phyloP scores from a whole-genome alignment of 2,888 invertebrate species.

The Pomacea canaliculata region DNA sequence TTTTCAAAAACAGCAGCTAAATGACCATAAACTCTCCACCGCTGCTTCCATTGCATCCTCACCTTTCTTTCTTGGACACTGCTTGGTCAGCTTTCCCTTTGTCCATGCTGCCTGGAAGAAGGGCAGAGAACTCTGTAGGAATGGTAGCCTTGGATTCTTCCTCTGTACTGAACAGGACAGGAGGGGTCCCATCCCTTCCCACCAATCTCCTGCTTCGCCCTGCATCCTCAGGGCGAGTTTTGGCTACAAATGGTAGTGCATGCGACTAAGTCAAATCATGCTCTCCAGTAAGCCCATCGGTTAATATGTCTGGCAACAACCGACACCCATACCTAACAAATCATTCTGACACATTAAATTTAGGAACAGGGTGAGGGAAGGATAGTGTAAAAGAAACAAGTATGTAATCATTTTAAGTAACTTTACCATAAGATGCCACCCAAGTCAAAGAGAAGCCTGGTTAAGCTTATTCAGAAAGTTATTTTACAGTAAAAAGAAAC shows the following conservation, averaged over 20 bases:
- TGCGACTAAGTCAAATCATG: slow-evolving; percentile 1
- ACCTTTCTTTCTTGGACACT: slow-evolving; percentile 23
- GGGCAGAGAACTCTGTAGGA: slow-evolving; percentile 64
- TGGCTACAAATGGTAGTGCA: slow-evolving; percentile 21
- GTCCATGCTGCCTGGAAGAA: slow-evolving; percentile 45
- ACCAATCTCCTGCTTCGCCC: slow-evolving; percentile 26
- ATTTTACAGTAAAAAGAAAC: too few relatives aligned
- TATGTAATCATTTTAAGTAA: too few relatives aligned
- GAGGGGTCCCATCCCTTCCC: slow-evolving; percentile 23
- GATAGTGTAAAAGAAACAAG: too few relatives aligned
- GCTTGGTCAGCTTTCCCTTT: slow-evolving; percentile 14
- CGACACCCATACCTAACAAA: too few relatives aligned
- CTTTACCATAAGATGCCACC: not conserved
- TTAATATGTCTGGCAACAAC: too few relatives aligned
- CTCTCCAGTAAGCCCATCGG: not conserved
- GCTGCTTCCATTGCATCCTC: not conserved
- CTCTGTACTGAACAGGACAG: slow-evolving; percentile 22
- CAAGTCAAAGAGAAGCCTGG: too few relatives aligned
- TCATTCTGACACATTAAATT: too few relatives aligned
- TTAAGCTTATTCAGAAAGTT: too few relatives aligned
- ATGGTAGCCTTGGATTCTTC: slow-evolving; percentile 60
- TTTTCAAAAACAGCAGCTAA: too few relatives aligned
- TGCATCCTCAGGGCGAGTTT: slow-evolving; percentile 16
- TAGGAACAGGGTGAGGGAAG: too few relatives aligned
- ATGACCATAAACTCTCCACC: too few relatives aligned